These are phyloP conservation scores for Ecdyonurus torrentis DNA, from an alignment of 2,888 invertebrate genomes.

Conservation along the genomic window DNA sequence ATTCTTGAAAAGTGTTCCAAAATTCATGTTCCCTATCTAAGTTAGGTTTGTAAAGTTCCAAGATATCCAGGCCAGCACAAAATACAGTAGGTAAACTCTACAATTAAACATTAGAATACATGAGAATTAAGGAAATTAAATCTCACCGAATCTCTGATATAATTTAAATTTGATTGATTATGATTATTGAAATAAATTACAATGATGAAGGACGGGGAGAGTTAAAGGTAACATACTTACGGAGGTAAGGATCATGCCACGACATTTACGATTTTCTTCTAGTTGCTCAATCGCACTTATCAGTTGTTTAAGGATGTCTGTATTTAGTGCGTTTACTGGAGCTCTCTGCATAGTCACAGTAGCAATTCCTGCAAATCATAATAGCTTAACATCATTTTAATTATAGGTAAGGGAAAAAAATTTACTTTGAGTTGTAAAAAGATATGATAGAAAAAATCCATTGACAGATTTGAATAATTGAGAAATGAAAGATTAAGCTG, in stretches of 20 bases:
- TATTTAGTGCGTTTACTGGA: constrained; percentile 69
- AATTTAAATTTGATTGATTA: too few relatives aligned
- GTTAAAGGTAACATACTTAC: constrained; percentile 28
- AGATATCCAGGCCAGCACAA: constrained; percentile 68
- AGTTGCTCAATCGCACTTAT: constrained; percentile 44
- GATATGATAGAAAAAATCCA: too few relatives aligned
- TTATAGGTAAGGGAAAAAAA: too few relatives aligned
- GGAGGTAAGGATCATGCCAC: constrained; percentile 65
- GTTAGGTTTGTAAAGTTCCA: constrained; percentile 74
- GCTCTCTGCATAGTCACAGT: constrained; percentile 53
- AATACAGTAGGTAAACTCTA: constrained; percentile 55
- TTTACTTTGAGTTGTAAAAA: too few relatives aligned
- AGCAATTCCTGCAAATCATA: constrained; percentile 42
- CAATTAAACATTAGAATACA: constrained; percentile 18
- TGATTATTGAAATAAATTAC: too few relatives aligned
- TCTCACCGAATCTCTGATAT: too few relatives aligned
- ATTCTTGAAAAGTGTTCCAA: constrained; percentile 62
- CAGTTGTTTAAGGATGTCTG: constrained; percentile 50
- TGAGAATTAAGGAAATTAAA: too few relatives aligned
- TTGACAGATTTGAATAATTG: too few relatives aligned
- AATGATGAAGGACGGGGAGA: too few relatives aligned
- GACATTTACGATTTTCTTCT: constrained; percentile 41
- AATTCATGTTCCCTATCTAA: constrained; percentile 45
- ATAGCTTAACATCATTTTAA: too few relatives aligned
- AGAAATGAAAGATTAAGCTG: too few relatives aligned